A percentile compares a stretch with the other conserved stretches of the same genome.
Conservation (phyloP, 1,140 invertebrate species). For the Cydia splendana region DNA sequence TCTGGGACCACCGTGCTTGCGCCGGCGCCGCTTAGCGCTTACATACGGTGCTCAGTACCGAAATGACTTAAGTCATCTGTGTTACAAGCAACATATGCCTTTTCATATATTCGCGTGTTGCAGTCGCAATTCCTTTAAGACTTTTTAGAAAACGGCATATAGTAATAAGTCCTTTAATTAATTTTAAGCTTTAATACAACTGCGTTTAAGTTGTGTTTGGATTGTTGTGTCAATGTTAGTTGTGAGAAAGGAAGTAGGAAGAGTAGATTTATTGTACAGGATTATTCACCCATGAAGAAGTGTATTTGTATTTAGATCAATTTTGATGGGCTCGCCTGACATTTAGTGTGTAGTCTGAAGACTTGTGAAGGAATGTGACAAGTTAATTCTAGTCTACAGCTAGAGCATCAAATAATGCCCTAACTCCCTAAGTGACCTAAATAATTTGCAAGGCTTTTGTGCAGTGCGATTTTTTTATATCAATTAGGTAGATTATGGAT, state of each 20-base stretch:
- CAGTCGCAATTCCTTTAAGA: not conserved
- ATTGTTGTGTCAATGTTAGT: not conserved
- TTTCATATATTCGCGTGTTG: not conserved
- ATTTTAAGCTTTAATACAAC: not conserved
- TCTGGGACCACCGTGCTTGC: conserved; percentile 66
- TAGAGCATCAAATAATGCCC: not conserved
- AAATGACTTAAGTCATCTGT: not conserved
- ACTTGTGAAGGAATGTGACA: conserved; percentile 1
- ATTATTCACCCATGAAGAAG: conserved; percentile 22
- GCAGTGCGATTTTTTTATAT: no score
- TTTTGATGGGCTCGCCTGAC: conserved; percentile 17
- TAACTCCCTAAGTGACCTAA: not conserved
- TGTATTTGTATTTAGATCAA: conserved; percentile 31
- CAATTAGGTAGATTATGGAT: no score
- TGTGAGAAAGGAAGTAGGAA: not conserved
- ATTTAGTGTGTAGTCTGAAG: conserved; percentile 4
- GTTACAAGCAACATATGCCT: not conserved
- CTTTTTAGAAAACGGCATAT: not conserved
- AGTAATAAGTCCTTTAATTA: not conserved
- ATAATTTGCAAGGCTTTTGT: no score
- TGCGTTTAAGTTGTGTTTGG: not conserved
- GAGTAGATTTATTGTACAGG: conserved; percentile 15
- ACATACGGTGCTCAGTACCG: not conserved
- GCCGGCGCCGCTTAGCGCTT: conserved; percentile 45
- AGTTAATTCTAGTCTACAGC: not conserved